Base-by-base conservation (phyloP, 2,797 vertebrate genomes). In the Knipowitschia caucasica region DNA sequence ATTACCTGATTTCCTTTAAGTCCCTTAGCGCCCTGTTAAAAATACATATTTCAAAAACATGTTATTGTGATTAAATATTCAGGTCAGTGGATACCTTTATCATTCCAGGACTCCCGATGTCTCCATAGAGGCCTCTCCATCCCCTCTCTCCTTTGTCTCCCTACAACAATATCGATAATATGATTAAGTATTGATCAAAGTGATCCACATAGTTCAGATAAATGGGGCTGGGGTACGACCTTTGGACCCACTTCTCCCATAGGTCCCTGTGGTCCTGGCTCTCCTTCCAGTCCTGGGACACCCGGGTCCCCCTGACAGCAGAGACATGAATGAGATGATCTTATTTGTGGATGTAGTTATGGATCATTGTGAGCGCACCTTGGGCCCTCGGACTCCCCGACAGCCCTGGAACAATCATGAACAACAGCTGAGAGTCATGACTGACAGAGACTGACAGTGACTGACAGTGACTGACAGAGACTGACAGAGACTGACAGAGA, bases 111-210 rank as follows among this genome's bases (percentile, higher is more conserved):
- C 69, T 56, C 21, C 83, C 85, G 2, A 55, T 62, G 12, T 82
- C 78, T 45, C 85, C 83, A 0, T 81, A 77, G 35, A 86, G 68
- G 0, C 85, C 85, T 43, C 85, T 78, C 85, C 85, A 87, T 46
- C 85, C 85, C 55, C 74, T 9, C 12, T 59, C 23, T 0, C 85
- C 85, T 43, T 80, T 73, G 46, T 84, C 68, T 21, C 83, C 85
- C 85, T 87, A 69, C 2, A 34, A 50, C 70, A 10, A 63, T 18
- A 60, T 4, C n/a, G 17, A 44, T 25, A 2, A 44, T 9, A 44
- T 30, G n/a, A 40, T 40, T 23, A 6, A 2, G 12, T 5, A 23
- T 10, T 40, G 4, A 17, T 36, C 6, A 36, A 36, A 17, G n/a
- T 18, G n/a, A n/a, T n/a, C n/a, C n/a, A 36, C 6, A 36, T 17